Evolutionary conservation across 1,140 invertebrate genomes (phyloP), one percentile per base, ranked within the genome.

Genomic region (Trichogramma pretiosum): DNA sequence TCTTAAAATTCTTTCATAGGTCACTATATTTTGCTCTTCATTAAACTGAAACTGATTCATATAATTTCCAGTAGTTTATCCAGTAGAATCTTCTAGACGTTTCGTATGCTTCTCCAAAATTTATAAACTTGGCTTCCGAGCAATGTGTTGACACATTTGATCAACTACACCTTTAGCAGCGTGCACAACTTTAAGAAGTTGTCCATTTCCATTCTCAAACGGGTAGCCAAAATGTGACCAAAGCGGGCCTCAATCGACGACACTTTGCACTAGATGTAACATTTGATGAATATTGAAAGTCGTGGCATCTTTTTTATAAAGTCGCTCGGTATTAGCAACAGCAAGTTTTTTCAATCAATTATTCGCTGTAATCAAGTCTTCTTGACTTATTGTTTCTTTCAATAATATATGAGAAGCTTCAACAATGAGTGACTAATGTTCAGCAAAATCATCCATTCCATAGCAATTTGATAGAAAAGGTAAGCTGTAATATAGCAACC

Each of bases 391-490:
- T 21, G 1, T 11, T 14, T 22, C 42, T 49, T 50, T 21, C 16
- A 55, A 32, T 38, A 55, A 23, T 14, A 52, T 42, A 18, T 42
- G 47, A 24, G 44, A 22, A 13, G 46, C 46, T 44, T 26, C 32
- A 14, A 56, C 54, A 4, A 56, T 41, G 22, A 47, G 34, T 37
- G 33, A 3, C 44, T 51, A 56, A 39, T 56, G 48, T 3, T 45
- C 10, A 3, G 24, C 24, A 5, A 5, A 28, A 47, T 24, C 11
- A 39, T 39, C 10, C 8, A 9, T 16, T 23, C 21, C 8, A 21
- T 24, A 16, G 11, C 10, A 39, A 43, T 16, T 26, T 21, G 26
- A 2, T 34, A 43, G 19, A 9, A 43, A 9, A 13, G 41, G 41
- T 13, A 43, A 22, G 32, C 33, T 36, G 21, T 36, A 45, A 18